A percentile compares a stretch with the other conserved stretches of the same genome.
These are phyloP conservation scores for Scrobipalpa atriplicella DNA, from an alignment of 2,888 invertebrate species.

Conservation along the genomic window DNA sequence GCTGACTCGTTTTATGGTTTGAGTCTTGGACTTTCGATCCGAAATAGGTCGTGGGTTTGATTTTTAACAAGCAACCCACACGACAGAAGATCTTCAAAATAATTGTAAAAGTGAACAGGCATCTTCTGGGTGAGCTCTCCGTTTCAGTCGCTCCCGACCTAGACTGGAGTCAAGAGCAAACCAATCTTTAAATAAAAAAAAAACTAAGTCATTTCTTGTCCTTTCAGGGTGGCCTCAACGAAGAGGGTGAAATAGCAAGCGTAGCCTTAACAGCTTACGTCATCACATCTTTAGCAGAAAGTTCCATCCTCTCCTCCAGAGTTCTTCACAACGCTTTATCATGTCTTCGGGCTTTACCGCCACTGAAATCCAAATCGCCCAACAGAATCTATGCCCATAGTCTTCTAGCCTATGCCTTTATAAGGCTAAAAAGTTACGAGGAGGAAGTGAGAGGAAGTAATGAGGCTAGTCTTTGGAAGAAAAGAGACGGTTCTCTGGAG, in stretches of 20 bases:
- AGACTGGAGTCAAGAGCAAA: too few species aligned
- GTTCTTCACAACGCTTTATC: conserved; percentile 82
- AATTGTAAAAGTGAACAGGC: too few species aligned
- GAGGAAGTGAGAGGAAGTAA: conserved; percentile 52
- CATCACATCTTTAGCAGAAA: conserved; percentile 85
- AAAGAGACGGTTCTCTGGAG: conserved; percentile 36
- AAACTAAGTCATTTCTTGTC: not conserved
- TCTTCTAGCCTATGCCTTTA: conserved; percentile 61
- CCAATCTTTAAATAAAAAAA: too few species aligned
- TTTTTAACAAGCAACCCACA: too few species aligned
- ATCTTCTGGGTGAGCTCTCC: too few species aligned
- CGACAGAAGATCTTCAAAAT: too few species aligned
- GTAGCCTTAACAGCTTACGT: conserved; percentile 88
- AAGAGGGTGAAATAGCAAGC: conserved; percentile 77
- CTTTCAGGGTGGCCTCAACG: conserved; percentile 78
- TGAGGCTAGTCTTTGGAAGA: conserved; percentile 50
- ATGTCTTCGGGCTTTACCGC: conserved; percentile 80
- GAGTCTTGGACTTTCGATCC: too few species aligned
- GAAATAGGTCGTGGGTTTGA: too few species aligned
- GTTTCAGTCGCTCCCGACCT: too few species aligned
- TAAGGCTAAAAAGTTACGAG: conserved; percentile 58
- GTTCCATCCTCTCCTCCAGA: conserved; percentile 70
- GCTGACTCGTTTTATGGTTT: too few species aligned
- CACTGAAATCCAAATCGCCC: conserved; percentile 51
- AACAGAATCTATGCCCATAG: conserved; percentile 62